phyloP scores from a whole-genome alignment of 2,797 vertebrate species.

The Catharus ustulatus region DNA sequence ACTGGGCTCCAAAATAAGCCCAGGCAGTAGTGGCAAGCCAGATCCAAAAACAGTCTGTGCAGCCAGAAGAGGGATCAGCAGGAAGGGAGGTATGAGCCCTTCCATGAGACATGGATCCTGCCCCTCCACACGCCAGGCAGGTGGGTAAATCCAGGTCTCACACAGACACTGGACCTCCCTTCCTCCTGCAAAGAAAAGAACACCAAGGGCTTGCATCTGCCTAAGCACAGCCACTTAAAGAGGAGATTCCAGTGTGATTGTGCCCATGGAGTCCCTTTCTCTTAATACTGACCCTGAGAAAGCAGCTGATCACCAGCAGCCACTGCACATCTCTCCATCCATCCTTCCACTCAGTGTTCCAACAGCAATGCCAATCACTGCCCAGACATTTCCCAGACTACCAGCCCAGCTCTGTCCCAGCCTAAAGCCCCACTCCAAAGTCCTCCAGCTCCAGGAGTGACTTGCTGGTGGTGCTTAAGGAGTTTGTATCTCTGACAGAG shows the following conservation, averaged over 20 bases:
- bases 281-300: neutral
- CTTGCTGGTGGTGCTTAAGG: neutral
- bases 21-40: neutral
- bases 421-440: neutral
- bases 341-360: neutral
- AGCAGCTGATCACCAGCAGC: neutral
- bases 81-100: neutral
- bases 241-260: neutral
- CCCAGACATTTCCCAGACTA: neutral
- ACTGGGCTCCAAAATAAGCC: constrained; percentile 11
- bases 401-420: neutral
- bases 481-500: neutral
- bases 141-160: neutral
- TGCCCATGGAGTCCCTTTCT: neutral
- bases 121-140: rapidly evolving
- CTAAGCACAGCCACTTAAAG: neutral
- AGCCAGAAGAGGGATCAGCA: neutral
- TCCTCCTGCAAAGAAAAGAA: neutral
- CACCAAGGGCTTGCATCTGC: neutral
- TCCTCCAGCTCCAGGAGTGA: neutral
- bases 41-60: neutral
- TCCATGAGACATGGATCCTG: rapidly evolving
- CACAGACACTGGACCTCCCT: neutral
- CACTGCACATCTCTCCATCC: neutral
- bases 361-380: neutral